Evolutionary conservation across 2,888 invertebrate genomes (phyloP).

Genomic region (Timema podura): DNA sequence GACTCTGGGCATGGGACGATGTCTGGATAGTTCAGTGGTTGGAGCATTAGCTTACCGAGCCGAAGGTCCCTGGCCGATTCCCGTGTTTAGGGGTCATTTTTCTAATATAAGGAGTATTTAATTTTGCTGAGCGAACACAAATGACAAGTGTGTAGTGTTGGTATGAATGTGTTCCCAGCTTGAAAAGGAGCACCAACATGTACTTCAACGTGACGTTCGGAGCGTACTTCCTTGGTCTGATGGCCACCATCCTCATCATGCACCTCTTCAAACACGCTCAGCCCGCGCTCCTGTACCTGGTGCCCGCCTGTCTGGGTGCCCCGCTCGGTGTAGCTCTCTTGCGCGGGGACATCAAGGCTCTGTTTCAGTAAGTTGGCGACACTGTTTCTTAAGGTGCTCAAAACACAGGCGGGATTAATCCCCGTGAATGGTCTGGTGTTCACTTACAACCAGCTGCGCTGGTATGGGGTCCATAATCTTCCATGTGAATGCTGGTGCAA

Average conservation of each 20-base stretch:
- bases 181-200: constrained; percentile 73
- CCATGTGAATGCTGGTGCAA: too few species aligned
- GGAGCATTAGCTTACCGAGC: too few species aligned
- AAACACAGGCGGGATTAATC: not conserved
- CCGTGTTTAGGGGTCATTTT: too few species aligned
- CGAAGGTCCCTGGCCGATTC: too few species aligned
- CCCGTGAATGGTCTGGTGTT: not conserved
- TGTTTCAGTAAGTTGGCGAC: constrained; percentile 76
- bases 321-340: constrained; percentile 84
- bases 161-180: constrained; percentile 48
- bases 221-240: constrained; percentile 90
- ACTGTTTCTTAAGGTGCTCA: not conserved
- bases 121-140: too few species aligned
- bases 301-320: constrained; percentile 91
- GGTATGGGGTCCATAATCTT: too few species aligned
- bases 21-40: too few species aligned
- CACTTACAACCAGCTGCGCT: too few species aligned
- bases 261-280: constrained; percentile 97
- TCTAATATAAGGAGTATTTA: too few species aligned
- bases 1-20: too few species aligned
- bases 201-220: constrained; percentile 89
- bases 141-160: not conserved
- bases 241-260: constrained; percentile 96
- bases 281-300: constrained; percentile 94
- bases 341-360: constrained; percentile 82